Evolutionary conservation across 2,888 invertebrate species (phyloP).

Genomic region (Dynastes tityus): DNA sequence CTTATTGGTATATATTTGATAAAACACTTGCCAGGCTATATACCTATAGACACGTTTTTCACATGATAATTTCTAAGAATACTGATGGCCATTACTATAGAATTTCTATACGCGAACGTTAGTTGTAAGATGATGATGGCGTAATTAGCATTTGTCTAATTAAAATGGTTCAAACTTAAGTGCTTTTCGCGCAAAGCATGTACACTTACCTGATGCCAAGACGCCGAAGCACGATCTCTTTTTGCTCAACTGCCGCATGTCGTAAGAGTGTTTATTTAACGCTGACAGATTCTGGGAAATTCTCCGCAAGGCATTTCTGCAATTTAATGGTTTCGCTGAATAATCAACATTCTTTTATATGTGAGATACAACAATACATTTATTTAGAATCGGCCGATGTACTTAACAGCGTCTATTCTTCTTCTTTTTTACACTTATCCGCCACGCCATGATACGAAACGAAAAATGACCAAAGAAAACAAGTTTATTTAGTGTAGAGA

Average conservation of each 20-base stretch:
- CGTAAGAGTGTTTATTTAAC: background rate
- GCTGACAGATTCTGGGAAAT: constrained; percentile 28
- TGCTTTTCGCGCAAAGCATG: background rate
- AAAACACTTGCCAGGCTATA: too few relatives aligned
- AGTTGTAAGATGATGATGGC: background rate
- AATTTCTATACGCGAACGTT: too few relatives aligned
- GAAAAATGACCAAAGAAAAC: too few relatives aligned
- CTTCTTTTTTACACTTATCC: too few relatives aligned
- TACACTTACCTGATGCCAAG: background rate
- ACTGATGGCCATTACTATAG: too few relatives aligned
- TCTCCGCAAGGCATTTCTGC: constrained; percentile 11
- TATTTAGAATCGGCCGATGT: constrained; percentile 1
- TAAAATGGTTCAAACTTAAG: constrained; percentile 15
- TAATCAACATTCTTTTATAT: constrained; percentile 35
- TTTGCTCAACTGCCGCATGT: background rate
- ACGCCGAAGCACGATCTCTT: background rate
- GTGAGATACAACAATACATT: constrained; percentile 15
- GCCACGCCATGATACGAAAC: too few relatives aligned
- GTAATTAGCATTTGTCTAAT: constrained; percentile 29
- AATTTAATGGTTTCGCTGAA: constrained; percentile 34
- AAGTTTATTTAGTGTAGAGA: too few relatives aligned
- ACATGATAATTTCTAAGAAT: too few relatives aligned
- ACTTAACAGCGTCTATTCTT: too few relatives aligned
- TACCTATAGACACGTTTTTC: too few relatives aligned
- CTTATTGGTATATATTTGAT: too few relatives aligned